Evolutionary conservation across 2,888 invertebrate species (phyloP), one percentile per base, ranked within the genome.

Genomic region (Drosophila diplacantha): DNA sequence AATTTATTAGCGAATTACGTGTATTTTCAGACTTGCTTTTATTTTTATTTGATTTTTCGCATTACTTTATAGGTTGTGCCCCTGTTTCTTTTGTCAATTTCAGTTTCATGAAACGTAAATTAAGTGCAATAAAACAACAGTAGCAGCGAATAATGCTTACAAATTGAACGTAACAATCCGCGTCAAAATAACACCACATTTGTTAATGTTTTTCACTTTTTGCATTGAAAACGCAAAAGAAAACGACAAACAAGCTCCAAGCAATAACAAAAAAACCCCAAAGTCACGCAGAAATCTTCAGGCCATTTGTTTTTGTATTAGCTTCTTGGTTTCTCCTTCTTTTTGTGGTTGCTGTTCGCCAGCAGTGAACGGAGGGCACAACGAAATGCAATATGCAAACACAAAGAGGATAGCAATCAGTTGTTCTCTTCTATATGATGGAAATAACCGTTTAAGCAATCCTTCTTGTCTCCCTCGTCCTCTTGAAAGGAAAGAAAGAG

Each of bases 1-100:
- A 76, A 74, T 81, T 76, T 80, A 74, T 81, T 75, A 79, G 72
- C 77, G 52, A 44, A 74, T 77, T 77, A 79, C 80, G 80, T 77
- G 52, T 64, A 64, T 51, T 32, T 41, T 57, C 50, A 55, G 39
- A 47, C 54, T 24, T 43, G 26, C n/a, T 5, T 58, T 34, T 46
- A 66, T 41, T 44, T 31, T 44, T 38, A 37, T 35, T 51, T 38
- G 14, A 16, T 39, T 61, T 39, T 56, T 46, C 35, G 29, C 49
- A 39, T 57, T 55, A 16, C 47, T 34, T 32, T 47, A 52, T 43
- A 34, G 49, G 9, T 31, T 39, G n/a, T 14, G 24, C 14, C 47
- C 39, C 39, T 34, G 24, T 18, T 20, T 16, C 72, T 39, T 34
- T 60, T 53, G 49, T 52, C 32, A 51, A 64, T 63, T 62, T 46